These are phyloP conservation scores for Sceloporus tristichus DNA, from an alignment of 2,113 vertebrate genomes.

Conservation along the genomic window DNA sequence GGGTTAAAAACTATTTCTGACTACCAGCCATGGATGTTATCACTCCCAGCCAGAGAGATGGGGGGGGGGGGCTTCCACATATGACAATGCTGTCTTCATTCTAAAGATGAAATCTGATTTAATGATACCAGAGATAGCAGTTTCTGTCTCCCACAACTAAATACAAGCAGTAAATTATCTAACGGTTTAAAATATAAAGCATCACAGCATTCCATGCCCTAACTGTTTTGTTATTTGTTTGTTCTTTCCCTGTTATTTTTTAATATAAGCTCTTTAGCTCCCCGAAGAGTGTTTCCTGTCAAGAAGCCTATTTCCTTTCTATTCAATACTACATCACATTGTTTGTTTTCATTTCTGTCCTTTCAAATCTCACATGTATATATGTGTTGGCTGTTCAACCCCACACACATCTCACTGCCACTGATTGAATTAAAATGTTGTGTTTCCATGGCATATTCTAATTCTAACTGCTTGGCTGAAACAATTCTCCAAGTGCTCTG, in stretches of 20 bases:
- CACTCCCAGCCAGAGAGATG: too few relatives aligned
- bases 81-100: constrained; percentile 40
- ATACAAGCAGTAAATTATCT: neutral
- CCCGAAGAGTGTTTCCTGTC: constrained; percentile 9
- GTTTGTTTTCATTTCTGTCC: neutral
- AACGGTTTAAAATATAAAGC: constrained; percentile 22
- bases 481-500: too few relatives aligned
- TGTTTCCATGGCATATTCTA: neutral
- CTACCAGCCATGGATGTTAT: too few relatives aligned
- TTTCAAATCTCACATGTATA: neutral
- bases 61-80: neutral
- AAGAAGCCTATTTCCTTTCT: constrained; percentile 30
- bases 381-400: neutral
- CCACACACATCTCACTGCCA: neutral
- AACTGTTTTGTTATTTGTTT: constrained; percentile 43
- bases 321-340: neutral
- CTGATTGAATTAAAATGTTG: too few relatives aligned
- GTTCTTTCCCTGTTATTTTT: constrained; percentile 49
- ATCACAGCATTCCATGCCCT: neutral
- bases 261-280: constrained; percentile 33
- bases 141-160: constrained; percentile 23
- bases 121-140: constrained; percentile 10
- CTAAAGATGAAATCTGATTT: constrained; percentile 37
- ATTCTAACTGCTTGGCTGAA: neutral
- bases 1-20: too few relatives aligned